Evolutionary conservation across 2,888 invertebrate genomes (phyloP).

Genomic region (Erebia epiphron): DNA sequence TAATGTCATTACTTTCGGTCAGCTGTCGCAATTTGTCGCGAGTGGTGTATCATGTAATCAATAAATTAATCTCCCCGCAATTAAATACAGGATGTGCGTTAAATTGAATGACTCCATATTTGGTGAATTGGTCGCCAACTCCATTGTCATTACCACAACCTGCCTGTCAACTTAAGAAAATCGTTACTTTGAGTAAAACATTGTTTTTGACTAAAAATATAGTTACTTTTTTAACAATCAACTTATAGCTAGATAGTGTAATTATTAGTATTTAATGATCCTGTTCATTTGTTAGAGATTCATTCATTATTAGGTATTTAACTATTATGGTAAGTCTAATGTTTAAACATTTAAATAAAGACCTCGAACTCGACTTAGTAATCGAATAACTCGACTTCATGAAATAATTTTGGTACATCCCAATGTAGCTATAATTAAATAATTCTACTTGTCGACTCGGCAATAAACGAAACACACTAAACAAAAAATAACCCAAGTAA

Average conservation of each 20-base stretch:
- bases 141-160: conserved; percentile 15
- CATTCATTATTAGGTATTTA: too few relatives aligned
- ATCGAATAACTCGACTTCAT: background rate
- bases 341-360: too few relatives aligned
- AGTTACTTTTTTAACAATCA: too few relatives aligned
- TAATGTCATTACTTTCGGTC: conserved; percentile 50
- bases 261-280: too few relatives aligned
- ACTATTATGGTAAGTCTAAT: too few relatives aligned
- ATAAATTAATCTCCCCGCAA: conserved; percentile 70
- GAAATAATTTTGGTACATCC: background rate
- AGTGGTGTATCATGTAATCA: conserved; percentile 61
- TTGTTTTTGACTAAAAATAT: too few relatives aligned
- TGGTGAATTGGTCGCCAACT: conserved; percentile 55
- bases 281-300: too few relatives aligned
- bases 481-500: conserved; percentile 40
- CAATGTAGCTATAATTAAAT: conserved; percentile 5
- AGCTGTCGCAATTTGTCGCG: conserved; percentile 70
- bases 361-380: background rate
- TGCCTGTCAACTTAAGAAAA: background rate
- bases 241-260: too few relatives aligned
- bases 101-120: conserved; percentile 73
- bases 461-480: conserved; percentile 16
- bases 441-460: conserved; percentile 1
- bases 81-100: conserved; percentile 60
- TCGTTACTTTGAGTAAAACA: background rate